A percentile compares a stretch with the other conserved stretches of the same genome.
These are phyloP conservation scores for Busseola fusca DNA, from an alignment of 2,888 invertebrate genomes.

Conservation along the genomic window DNA sequence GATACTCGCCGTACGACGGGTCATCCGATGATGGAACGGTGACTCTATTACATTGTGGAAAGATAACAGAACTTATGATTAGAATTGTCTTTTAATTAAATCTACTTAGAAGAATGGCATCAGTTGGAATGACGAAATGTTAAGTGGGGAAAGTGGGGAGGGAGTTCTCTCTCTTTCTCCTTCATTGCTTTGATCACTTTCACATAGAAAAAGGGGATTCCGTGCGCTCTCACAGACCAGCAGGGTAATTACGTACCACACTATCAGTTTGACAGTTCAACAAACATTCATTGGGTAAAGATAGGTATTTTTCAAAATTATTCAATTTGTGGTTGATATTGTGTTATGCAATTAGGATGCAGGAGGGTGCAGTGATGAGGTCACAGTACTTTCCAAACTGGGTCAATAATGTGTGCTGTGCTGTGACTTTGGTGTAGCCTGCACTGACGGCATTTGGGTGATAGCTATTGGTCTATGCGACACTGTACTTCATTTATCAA, in stretches of 20 bases:
- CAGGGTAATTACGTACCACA: too few species aligned
- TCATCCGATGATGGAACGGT: too few species aligned
- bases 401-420: not conserved
- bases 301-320: too few species aligned
- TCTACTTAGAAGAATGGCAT: not conserved
- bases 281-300: too few species aligned
- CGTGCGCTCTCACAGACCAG: not conserved
- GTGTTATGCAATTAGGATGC: too few species aligned
- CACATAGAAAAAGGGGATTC: not conserved
- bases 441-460: not conserved
- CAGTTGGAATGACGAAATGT: not conserved
- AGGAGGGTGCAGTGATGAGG: not conserved
- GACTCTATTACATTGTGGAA: not conserved
- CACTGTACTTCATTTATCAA: not conserved
- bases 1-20: too few species aligned
- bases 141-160: not conserved
- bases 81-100: too few species aligned
- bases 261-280: too few species aligned
- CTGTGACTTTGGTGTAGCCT: not conserved
- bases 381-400: not conserved
- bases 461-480: not conserved
- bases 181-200: not conserved
- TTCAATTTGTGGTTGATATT: too few species aligned
- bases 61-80: slow-evolving; percentile 18
- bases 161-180: not conserved